Evolutionary conservation across 1,140 invertebrate species (phyloP), one percentile per base, ranked within the genome.

Genomic region (Ceratina japonica): DNA sequence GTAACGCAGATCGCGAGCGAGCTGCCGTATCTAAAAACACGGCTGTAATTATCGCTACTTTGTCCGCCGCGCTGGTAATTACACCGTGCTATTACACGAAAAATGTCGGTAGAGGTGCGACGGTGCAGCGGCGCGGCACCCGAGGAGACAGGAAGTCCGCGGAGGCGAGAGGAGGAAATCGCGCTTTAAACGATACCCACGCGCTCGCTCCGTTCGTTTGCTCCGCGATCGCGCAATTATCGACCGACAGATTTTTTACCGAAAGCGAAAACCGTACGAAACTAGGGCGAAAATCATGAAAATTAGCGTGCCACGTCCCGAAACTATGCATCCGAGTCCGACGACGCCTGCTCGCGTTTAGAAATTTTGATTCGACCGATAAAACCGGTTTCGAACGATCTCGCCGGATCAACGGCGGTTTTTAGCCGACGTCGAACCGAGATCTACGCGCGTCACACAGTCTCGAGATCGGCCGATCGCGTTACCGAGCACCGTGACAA

Each of bases 371-470:
- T 86, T 86, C 73, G 81, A 86, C 84, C 76, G 82, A 86, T 69
- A 59, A 75, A 85, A 86, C 85, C 85, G 85, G 85, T 86, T 86
- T 86, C 71, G 81, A 86, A 75, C 84, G 84, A 86, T 83, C 85
- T 84, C 71, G 84, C 59, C 83, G 85, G 84, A 86, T 86, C 81
- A 86, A 83, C 83, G 75, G 51, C 71, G 75, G 70, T 81, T 75
- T 81, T 86, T 86, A 61, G 70, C 68, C 12, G 37, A 31, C 56
- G 73, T 52, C 71, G 63, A 66, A 18, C 24, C 18, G n/a, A 66
- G 72, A 79, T 76, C 76, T 80, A 82, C 65, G 73, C 65, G 73
- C 56, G 70, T 27, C 16, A 22, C 59, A 16, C 64, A 58, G 49
- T 75, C 68, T 52, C 66, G 51, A 49, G 63, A 37, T 73, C 68